phyloP scores from a whole-genome alignment of 2,888 invertebrate species.

The Tachina lurida region DNA sequence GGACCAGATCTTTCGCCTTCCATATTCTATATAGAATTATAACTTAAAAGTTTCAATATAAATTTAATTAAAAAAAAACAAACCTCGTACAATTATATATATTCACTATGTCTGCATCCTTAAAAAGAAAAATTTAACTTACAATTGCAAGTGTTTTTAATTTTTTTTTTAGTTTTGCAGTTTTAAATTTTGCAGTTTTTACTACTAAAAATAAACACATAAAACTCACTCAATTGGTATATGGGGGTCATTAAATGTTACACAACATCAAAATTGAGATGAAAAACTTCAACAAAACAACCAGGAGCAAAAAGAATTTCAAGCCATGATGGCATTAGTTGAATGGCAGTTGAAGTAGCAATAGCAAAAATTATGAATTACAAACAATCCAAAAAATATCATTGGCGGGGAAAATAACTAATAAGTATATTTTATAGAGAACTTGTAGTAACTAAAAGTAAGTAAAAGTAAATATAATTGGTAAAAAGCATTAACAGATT shows the following conservation, averaged over 20 bases:
- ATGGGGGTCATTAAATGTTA: conserved; percentile 71
- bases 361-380: conserved; percentile 18
- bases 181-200: background rate
- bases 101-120: conserved; percentile 53
- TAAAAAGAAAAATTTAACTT: conserved; percentile 53
- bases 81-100: conserved; percentile 9
- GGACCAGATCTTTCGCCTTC: too few species aligned
- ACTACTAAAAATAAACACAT: conserved; percentile 58
- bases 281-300: conserved; percentile 44
- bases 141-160: conserved; percentile 34
- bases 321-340: background rate
- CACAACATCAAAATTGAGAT: conserved; percentile 66
- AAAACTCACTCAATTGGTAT: conserved; percentile 68
- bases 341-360: background rate
- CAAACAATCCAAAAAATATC: conserved; percentile 4
- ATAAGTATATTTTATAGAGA: background rate
- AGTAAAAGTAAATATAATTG: conserved; percentile 29
- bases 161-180: too few species aligned
- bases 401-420: background rate
- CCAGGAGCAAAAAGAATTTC: background rate
- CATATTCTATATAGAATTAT: too few species aligned
- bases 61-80: conserved; percentile 2
- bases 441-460: conserved; percentile 13
- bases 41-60: background rate
- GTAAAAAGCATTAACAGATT: conserved; percentile 52